These are phyloP conservation scores for Phrynosoma platyrhinos DNA, from an alignment of 2,113 vertebrate genomes.

Conservation along the genomic window DNA sequence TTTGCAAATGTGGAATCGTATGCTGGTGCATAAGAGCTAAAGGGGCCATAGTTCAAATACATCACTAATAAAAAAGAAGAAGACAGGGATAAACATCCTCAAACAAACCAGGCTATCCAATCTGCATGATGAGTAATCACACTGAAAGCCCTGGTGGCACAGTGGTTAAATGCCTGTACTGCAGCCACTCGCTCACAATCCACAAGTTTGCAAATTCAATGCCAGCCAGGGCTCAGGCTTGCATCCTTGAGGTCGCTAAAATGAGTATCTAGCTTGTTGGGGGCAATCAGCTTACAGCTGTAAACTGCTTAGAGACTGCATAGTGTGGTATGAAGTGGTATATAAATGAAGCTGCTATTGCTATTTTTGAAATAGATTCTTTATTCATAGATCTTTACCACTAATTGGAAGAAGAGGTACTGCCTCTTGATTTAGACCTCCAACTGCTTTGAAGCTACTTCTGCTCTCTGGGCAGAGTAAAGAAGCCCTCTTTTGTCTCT, in stretches of 20 bases:
- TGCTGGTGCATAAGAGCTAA: constrained; percentile 91
- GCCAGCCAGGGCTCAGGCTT: no score
- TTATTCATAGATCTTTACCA: neutral
- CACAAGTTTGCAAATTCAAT: no score
- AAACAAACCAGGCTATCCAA: accelerated
- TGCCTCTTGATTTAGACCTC: neutral
- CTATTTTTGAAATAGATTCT: neutral
- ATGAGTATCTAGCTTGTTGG: no score
- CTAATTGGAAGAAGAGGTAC: neutral
- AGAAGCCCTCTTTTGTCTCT: neutral
- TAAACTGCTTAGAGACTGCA: no score
- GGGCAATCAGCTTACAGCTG: no score
- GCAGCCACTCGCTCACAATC: no score
- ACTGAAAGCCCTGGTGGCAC: neutral
- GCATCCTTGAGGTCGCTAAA: no score
- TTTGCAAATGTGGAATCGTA: constrained; percentile 98
- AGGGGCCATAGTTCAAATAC: constrained; percentile 96
- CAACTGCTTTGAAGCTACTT: neutral
- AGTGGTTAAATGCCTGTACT: no score
- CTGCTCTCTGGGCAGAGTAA: neutral
- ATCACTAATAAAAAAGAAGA: constrained; percentile 80
- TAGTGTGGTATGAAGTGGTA: no score
- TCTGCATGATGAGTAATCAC: neutral
- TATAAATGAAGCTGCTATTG: neutral
- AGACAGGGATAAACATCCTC: constrained; percentile 7